Evolutionary conservation across 2,113 vertebrate genomes (phyloP).

Genomic region (Peromyscus leucopus): DNA sequence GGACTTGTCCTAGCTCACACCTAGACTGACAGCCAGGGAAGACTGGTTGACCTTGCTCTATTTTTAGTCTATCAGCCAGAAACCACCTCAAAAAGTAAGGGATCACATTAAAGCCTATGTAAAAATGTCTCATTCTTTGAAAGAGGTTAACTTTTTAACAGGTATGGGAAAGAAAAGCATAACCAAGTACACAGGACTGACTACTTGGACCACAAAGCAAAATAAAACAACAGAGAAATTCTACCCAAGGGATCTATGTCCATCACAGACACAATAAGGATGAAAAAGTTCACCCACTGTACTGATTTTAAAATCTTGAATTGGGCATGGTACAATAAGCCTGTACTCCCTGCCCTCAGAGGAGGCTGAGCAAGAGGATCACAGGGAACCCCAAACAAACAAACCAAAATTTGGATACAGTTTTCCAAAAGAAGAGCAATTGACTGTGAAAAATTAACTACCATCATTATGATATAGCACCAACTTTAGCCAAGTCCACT

Average conservation of each 20-base stretch:
- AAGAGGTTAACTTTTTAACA: neutral
- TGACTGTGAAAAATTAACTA: slow-evolving; percentile 34
- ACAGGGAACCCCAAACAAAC: neutral
- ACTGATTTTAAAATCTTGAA: neutral
- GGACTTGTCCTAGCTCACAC: neutral
- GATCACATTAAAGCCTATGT: neutral
- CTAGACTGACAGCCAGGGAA: neutral
- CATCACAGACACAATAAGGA: neutral
- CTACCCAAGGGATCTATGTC: neutral
- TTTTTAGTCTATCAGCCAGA: neutral
- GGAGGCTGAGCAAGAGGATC: neutral
- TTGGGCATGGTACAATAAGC: neutral
- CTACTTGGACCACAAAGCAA: neutral
- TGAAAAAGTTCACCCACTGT: neutral
- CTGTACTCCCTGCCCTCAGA: neutral
- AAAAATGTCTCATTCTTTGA: neutral
- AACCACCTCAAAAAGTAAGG: neutral
- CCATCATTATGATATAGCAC: neutral
- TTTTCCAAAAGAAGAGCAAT: slow-evolving; percentile 32
- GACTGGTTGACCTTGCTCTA: neutral
- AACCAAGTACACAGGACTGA: neutral
- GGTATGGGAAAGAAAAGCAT: neutral
- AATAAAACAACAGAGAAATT: neutral
- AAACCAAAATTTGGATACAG: neutral
- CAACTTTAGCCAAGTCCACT: slow-evolving; percentile 9